Conservation (phyloP, 1,140 invertebrate genomes). For the Paralvinella palmiformis region DNA sequence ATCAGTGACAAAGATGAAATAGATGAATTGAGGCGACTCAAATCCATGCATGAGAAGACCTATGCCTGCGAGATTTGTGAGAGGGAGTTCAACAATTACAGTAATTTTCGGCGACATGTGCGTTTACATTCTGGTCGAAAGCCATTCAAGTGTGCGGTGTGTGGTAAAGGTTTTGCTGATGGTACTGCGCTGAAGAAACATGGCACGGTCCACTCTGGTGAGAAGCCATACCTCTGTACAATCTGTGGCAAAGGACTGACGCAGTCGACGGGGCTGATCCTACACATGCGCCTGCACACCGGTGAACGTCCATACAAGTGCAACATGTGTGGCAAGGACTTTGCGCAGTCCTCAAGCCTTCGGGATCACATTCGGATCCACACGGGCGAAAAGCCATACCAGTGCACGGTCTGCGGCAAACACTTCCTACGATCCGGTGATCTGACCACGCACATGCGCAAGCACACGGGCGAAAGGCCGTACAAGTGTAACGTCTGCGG, state of each 20-base stretch:
- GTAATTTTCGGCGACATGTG: no score
- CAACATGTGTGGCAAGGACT: slow-evolving; percentile 40
- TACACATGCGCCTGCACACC: slow-evolving; percentile 88
- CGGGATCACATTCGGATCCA: slow-evolving; percentile 27
- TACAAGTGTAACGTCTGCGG: slow-evolving; percentile 86
- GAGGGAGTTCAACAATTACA: no score
- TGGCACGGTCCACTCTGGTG: no score
- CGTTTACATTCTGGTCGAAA: no score
- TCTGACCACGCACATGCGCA: slow-evolving; percentile 57
- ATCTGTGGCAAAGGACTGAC: slow-evolving; percentile 86
- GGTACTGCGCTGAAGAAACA: no score
- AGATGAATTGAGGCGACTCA: no score
- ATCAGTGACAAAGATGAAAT: no score
- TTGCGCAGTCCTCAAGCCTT: slow-evolving; percentile 50
- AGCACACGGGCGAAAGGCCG: slow-evolving; percentile 61
- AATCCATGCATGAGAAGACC: no score
- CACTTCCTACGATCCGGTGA: slow-evolving; percentile 58
- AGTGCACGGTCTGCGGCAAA: slow-evolving; percentile 39
- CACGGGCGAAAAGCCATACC: slow-evolving; percentile 47
- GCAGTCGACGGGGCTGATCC: slow-evolving; percentile 89
- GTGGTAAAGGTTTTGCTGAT: no score
- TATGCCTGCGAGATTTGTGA: no score
- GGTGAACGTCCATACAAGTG: slow-evolving; percentile 80
- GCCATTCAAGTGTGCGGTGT: no score
- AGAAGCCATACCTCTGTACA: slow-evolving; percentile 52